phyloP scores from a whole-genome alignment of 2,797 vertebrate species.

The Dromococcyx pavoninus region DNA sequence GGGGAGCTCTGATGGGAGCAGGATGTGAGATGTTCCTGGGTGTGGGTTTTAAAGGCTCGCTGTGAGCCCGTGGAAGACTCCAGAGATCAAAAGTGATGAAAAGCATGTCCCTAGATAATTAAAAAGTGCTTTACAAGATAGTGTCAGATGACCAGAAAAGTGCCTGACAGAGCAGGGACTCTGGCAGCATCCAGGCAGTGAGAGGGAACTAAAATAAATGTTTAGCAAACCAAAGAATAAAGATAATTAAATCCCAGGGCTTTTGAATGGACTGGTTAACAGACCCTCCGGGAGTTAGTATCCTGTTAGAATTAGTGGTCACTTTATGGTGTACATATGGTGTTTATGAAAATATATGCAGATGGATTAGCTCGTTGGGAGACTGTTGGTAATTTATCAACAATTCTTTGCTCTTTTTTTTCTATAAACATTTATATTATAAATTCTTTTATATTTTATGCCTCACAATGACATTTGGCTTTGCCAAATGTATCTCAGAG shows the following conservation, averaged over 20 bases:
- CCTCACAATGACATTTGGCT: conserved; percentile 40
- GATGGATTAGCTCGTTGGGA: not conserved
- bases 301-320: not conserved
- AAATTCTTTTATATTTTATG: not conserved
- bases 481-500: conserved; percentile 69
- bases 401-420: conserved; percentile 14
- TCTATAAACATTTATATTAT: conserved; percentile 58
- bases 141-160: not conserved
- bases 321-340: not conserved
- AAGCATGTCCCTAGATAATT: not conserved
- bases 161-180: not conserved
- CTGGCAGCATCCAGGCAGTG: not conserved
- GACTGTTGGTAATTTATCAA: not conserved
- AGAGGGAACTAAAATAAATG: not conserved
- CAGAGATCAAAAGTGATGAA: not conserved
- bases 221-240: not conserved
- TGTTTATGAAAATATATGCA: conserved; percentile 18
- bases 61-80: not conserved
- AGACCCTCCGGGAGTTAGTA: not conserved
- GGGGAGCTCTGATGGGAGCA: conserved; percentile 34
- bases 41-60: not conserved
- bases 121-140: not conserved
- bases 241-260: not conserved
- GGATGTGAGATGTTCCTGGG: conserved; percentile 38
- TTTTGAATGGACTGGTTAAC: not conserved